These are phyloP conservation scores for Nothoprocta pentlandii DNA, from an alignment of 2,113 vertebrate genomes.

Conservation along the genomic window DNA sequence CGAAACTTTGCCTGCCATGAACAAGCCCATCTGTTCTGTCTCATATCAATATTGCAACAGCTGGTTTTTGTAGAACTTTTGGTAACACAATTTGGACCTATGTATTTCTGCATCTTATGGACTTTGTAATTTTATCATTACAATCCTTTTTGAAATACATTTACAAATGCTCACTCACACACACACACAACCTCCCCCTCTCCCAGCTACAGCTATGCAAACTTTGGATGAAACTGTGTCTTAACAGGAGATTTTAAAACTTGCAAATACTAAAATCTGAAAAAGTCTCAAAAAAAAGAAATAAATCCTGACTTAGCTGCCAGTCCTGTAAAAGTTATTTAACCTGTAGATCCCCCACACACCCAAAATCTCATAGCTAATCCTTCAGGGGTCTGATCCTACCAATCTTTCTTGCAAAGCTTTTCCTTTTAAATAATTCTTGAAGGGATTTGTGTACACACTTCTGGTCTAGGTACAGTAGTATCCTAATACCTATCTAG, in stretches of 20 bases:
- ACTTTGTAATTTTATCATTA: constrained; percentile 28
- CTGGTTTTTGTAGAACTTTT: constrained; percentile 39
- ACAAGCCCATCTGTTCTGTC: constrained; percentile 43
- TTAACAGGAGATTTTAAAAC: neutral
- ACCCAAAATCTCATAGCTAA: neutral
- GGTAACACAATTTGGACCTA: constrained; percentile 25
- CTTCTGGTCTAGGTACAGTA: neutral
- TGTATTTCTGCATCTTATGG: constrained; percentile 5
- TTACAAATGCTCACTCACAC: neutral
- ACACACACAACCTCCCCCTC: neutral
- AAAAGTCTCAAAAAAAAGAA: neutral
- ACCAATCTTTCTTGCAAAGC: neutral
- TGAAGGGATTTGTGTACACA: neutral
- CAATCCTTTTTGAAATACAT: neutral
- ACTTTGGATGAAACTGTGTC: neutral
- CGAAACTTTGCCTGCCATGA: constrained; percentile 51
- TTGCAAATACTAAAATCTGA: constrained; percentile 8
- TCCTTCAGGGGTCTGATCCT: neutral
- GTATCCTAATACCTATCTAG: too few species aligned
- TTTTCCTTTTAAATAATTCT: neutral
- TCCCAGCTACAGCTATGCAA: neutral
- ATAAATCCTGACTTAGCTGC: neutral
- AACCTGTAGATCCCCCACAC: neutral
- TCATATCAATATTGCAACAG: constrained; percentile 49
- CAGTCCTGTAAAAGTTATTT: neutral